A percentile compares a stretch with the other conserved stretches of the same genome.
Conservation (phyloP, 2,113 vertebrate species). For the Cyphomyrus plagiostoma region DNA sequence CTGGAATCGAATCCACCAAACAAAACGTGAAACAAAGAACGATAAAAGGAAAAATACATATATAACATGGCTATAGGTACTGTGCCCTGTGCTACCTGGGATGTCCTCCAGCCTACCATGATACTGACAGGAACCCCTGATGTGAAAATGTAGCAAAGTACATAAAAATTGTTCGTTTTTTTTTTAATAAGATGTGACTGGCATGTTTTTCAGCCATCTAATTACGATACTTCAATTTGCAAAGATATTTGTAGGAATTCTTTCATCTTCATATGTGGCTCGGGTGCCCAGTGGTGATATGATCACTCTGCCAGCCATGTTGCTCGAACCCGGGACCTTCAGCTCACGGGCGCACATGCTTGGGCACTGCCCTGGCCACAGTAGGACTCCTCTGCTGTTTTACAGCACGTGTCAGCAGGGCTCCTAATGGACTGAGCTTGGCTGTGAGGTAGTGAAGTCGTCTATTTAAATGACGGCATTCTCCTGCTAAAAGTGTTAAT, state of each 20-base stretch:
- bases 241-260: neutral
- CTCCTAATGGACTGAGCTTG: neutral
- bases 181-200: neutral
- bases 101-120: neutral
- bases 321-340: neutral
- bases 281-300: neutral
- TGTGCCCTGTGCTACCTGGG: neutral
- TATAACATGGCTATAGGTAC: neutral
- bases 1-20: neutral
- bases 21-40: neutral
- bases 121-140: neutral
- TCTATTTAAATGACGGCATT: neutral
- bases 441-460: neutral
- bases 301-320: neutral
- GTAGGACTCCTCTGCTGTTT: too few relatives aligned
- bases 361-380: neutral
- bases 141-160: neutral
- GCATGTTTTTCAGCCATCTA: neutral
- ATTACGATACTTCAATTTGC: neutral
- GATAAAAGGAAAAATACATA: neutral
- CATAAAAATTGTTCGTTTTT: neutral
- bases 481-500: neutral
- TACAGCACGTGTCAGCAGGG: too few relatives aligned
- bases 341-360: neutral
- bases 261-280: neutral